Evolutionary conservation across 1,140 invertebrate species (phyloP), one percentile per base, ranked within the genome.

Genomic region (Sesamia nonagrioides): DNA sequence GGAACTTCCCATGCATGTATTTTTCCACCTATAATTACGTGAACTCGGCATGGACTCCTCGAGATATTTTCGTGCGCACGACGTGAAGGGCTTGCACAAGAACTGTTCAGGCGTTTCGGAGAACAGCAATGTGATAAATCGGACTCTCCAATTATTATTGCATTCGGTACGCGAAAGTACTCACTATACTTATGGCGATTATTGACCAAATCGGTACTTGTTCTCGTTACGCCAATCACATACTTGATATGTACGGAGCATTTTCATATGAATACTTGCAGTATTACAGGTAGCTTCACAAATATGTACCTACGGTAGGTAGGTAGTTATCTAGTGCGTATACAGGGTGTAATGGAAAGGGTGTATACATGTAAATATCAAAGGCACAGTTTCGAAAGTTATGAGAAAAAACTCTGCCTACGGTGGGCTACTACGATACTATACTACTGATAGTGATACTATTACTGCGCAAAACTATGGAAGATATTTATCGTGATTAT

Each of bases 81-180:
- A 94, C 89, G 90, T 88, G 91, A 92, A 93, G 91, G 89, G 91
- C 89, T 94, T 93, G 86, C 91, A 92, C 91, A 94, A 94, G 90
- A 92, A 92, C 84, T 92, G 89, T 91, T 91, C 91, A 87, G 91
- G 86, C 90, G 85, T 89, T 94, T 94, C 92, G 88, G 89, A 89
- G 92, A 94, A 94, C 90, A 92, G 88, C 85, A 89, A 94, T 91
- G 91, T 94, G 93, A 94, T 94, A 94, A 94, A 94, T 93, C 92
- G 92, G 88, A 94, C 92, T 92, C 93, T 86, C 91, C 93, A 94
- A 94, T 94, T 94, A 94, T 94, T 93, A 91, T 93, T 92, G 89
- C 91, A 94, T 93, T 95, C 91, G 90, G 90, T 92, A 85, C 90
- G 91, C 89, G 91, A 93, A 92, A 91, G 91, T 92, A 89, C 91